A percentile compares a stretch with the other conserved stretches of the same genome.
Evolutionary conservation across 2,888 invertebrate genomes (phyloP).

Genomic region (Chaetoderma sp.): DNA sequence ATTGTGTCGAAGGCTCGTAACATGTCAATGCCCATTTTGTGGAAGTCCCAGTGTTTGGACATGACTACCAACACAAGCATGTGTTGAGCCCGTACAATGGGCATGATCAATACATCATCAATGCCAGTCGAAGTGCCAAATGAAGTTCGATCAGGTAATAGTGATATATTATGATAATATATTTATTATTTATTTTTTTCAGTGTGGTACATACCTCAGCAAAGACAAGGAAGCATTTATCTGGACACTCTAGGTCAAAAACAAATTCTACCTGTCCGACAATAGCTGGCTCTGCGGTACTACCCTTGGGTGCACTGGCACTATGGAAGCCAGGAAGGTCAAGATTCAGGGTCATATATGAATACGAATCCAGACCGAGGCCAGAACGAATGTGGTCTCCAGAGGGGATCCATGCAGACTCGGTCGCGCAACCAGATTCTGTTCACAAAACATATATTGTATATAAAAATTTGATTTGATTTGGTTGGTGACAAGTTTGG

Average conservation of each 20-base stretch:
- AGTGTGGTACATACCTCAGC: constrained; percentile 69
- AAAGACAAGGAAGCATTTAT: constrained; percentile 72
- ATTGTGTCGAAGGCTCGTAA: no score
- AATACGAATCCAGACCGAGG: constrained; percentile 71
- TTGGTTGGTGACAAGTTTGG: no score
- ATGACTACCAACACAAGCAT: no score
- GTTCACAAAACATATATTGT: constrained; percentile 2
- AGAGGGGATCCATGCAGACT: constrained; percentile 71
- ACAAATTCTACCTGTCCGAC: constrained; percentile 71
- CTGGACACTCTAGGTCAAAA: constrained; percentile 72
- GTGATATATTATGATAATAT: no score
- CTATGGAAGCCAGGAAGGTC: constrained; percentile 70
- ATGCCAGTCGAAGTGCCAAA: no score
- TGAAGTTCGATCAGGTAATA: no score
- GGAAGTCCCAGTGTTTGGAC: no score
- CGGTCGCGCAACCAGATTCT: constrained; percentile 63
- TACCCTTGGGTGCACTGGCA: constrained; percentile 71
- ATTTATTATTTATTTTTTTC: no score
- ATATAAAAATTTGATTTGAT: no score
- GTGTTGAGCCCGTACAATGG: no score
- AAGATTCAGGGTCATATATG: constrained; percentile 71
- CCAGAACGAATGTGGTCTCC: constrained; percentile 72
- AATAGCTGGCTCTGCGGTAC: constrained; percentile 66
- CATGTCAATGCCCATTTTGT: no score
- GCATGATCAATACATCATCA: no score